phyloP scores from a whole-genome alignment of 2,888 invertebrate species.

The Tanypteryx hageni region DNA sequence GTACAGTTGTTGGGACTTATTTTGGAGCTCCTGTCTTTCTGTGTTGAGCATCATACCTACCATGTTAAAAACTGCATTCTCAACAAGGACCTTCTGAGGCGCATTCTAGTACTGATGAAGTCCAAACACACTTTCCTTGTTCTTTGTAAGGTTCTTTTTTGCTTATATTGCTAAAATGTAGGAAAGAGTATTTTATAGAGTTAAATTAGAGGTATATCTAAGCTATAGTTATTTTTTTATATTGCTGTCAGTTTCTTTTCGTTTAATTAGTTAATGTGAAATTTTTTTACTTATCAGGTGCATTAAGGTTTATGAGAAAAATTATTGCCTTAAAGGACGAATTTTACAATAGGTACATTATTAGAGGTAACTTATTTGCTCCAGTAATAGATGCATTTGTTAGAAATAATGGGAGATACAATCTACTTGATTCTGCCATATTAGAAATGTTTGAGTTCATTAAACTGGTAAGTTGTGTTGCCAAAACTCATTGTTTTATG shows the following conservation, averaged over 20 bases:
- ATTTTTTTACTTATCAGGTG: constrained; percentile 78
- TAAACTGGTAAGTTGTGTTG: constrained; percentile 80
- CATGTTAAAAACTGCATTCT: constrained; percentile 99
- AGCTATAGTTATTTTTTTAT: not conserved
- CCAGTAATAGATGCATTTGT: constrained; percentile 98
- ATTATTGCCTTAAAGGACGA: constrained; percentile 98
- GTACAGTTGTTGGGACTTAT: constrained; percentile 97
- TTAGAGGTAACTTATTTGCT: constrained; percentile 95
- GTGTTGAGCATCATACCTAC: constrained; percentile 99
- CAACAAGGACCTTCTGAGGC: constrained; percentile 95
- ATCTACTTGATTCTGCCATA: constrained; percentile 98
- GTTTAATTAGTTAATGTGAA: not conserved
- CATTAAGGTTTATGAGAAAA: constrained; percentile 97
- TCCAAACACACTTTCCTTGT: constrained; percentile 98
- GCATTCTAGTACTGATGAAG: constrained; percentile 97
- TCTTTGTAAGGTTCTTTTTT: constrained; percentile 79
- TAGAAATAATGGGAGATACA: constrained; percentile 98
- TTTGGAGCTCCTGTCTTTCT: constrained; percentile 96
- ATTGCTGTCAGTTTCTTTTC: not conserved
- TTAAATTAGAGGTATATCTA: not conserved
- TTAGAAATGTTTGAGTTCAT: constrained; percentile 99
- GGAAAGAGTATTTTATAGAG: not conserved
- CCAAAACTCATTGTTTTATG: constrained; percentile 38
- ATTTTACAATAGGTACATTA: constrained; percentile 97
- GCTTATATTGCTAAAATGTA: not conserved